These are phyloP conservation scores for Strigamia transsilvanica DNA, from an alignment of 2,888 invertebrate species.

Conservation along the genomic window DNA sequence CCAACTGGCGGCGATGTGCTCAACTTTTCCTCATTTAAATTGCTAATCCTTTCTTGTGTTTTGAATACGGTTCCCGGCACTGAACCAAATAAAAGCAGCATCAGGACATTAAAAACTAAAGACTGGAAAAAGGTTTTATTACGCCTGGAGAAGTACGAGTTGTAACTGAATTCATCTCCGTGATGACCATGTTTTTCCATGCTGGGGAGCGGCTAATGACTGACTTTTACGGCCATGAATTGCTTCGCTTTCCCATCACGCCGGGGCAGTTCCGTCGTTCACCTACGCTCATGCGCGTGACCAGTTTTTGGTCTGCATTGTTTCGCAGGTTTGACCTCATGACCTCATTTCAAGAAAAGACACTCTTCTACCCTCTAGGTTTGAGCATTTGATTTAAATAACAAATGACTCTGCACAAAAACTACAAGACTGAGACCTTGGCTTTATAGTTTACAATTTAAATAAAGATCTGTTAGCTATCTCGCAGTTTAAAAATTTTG, in stretches of 20 bases:
- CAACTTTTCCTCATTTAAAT: not conserved
- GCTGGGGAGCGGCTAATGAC: constrained; percentile 49
- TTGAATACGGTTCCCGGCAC: not conserved
- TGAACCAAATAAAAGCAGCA: constrained; percentile 1
- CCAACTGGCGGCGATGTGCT: not conserved
- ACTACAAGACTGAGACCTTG: not conserved
- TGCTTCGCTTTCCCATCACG: constrained; percentile 4
- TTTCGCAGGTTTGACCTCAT: constrained; percentile 18
- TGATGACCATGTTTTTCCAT: constrained; percentile 45
- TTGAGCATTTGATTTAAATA: not conserved
- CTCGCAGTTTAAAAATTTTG: too few relatives aligned
- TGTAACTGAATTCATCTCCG: constrained; percentile 28
- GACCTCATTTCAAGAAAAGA: constrained; percentile 20
- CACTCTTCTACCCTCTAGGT: not conserved
- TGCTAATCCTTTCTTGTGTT: not conserved
- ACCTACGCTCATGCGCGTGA: constrained; percentile 44
- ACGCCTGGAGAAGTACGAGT: constrained; percentile 25
- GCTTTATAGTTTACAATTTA: not conserved
- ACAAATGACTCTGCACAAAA: not conserved
- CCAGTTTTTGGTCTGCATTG: constrained; percentile 26
- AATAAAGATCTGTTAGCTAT: constrained; percentile 1
- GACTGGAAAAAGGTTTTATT: constrained; percentile 39
- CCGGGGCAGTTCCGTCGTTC: not conserved
- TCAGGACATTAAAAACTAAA: constrained; percentile 11
- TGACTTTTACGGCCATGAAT: constrained; percentile 49